phyloP scores from a whole-genome alignment of 2,797 vertebrate species.

The Sebastiscus tertius region DNA sequence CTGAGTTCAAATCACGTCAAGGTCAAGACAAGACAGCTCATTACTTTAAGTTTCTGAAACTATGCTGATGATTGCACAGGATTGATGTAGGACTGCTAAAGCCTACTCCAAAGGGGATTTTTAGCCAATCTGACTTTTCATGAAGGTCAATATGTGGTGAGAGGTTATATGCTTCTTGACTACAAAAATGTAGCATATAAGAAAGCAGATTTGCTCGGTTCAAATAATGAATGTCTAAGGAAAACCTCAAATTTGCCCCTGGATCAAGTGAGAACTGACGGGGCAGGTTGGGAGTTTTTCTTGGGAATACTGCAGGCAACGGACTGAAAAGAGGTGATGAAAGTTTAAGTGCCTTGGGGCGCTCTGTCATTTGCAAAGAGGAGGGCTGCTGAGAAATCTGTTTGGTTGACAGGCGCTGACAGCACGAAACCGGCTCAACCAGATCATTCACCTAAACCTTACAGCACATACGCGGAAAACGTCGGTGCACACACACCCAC shows the following conservation, averaged over 20 bases:
- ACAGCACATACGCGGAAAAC: neutral
- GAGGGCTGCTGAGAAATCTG: constrained; percentile 31
- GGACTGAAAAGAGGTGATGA: constrained; percentile 13
- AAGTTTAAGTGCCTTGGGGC: constrained; percentile 13
- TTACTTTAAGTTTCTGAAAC: neutral
- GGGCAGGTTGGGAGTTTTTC: neutral
- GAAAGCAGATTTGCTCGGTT: neutral
- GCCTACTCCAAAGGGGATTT: neutral
- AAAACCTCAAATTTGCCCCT: neutral
- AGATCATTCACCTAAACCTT: constrained; percentile 49
- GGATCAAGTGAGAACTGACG: neutral
- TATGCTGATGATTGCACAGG: neutral
- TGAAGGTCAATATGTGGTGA: neutral
- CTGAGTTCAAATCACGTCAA: neutral
- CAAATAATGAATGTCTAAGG: neutral
- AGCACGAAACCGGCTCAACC: constrained; percentile 71
- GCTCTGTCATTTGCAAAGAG: constrained; percentile 23
- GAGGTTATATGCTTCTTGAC: neutral
- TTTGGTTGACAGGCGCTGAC: constrained; percentile 45
- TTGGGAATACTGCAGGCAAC: constrained; percentile 12
- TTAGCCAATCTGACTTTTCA: neutral
- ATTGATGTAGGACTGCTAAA: neutral
- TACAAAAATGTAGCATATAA: neutral
- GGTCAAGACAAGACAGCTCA: neutral
- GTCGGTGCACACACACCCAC: neutral